A percentile compares a stretch with the other conserved stretches of the same genome.
These are phyloP conservation scores for Lerema accius DNA, from an alignment of 1,140 invertebrate genomes.

Conservation along the genomic window DNA sequence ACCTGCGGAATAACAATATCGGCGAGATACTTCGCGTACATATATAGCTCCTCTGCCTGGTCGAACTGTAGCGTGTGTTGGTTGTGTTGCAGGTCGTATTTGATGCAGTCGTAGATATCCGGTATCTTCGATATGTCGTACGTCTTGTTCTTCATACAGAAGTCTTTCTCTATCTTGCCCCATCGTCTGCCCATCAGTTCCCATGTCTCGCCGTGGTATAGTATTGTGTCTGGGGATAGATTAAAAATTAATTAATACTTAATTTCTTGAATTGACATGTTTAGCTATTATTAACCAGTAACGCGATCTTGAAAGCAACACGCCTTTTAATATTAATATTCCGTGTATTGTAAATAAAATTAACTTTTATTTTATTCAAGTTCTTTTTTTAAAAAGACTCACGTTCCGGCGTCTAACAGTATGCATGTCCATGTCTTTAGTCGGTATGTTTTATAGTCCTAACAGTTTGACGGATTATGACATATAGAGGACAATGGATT, in stretches of 20 bases:
- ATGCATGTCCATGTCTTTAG: no score
- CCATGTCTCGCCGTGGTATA: slow-evolving; percentile 99
- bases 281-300: no score
- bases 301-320: no score
- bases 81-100: slow-evolving; percentile 99
- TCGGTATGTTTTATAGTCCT: no score
- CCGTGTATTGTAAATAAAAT: no score
- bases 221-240: slow-evolving; percentile 88
- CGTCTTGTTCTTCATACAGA: slow-evolving; percentile 94
- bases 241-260: slow-evolving; percentile 2
- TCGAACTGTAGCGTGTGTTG: slow-evolving; percentile 97
- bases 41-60: slow-evolving; percentile 96
- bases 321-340: no score
- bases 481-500: no score
- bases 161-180: slow-evolving; percentile 99
- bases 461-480: no score
- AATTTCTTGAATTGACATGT: no score
- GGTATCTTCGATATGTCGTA: slow-evolving; percentile 99
- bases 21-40: slow-evolving; percentile 96
- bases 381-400: no score
- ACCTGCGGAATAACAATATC: slow-evolving; percentile 99
- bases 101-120: slow-evolving; percentile 99
- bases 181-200: slow-evolving; percentile 98
- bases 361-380: no score
- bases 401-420: no score